phyloP scores from a whole-genome alignment of 2,888 invertebrate species.

The Quadroppia sp. region DNA sequence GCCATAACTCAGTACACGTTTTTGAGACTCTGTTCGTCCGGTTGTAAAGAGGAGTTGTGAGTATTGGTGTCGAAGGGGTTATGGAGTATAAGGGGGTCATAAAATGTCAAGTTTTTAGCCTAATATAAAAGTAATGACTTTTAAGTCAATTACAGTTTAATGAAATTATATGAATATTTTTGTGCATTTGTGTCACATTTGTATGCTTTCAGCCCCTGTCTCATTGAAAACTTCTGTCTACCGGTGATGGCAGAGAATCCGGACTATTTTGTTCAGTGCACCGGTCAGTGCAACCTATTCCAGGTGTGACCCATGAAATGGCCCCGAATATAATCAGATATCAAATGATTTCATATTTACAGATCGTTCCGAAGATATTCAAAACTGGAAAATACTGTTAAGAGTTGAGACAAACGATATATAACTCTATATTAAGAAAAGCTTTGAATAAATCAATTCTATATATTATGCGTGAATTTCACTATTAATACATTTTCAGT shows the following conservation, averaged over 20 bases:
- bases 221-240: not conserved
- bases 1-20: not conserved
- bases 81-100: too few relatives aligned
- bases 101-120: not conserved
- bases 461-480: too few relatives aligned
- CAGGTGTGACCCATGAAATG: too few relatives aligned
- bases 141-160: not conserved
- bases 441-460: too few relatives aligned
- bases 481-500: too few relatives aligned
- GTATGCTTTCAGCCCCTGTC: not conserved
- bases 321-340: not conserved
- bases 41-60: not conserved
- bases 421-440: too few relatives aligned
- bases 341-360: not conserved
- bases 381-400: not conserved
- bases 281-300: not conserved
- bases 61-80: not conserved
- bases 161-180: too few relatives aligned
- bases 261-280: not conserved
- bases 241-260: not conserved
- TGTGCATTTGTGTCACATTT: too few relatives aligned
- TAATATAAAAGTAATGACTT: not conserved
- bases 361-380: not conserved
- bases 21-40: not conserved
- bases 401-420: too few relatives aligned